Evolutionary conservation across 2,113 vertebrate species (phyloP).

Genomic region (Hydrochoerus hydrochaeris): DNA sequence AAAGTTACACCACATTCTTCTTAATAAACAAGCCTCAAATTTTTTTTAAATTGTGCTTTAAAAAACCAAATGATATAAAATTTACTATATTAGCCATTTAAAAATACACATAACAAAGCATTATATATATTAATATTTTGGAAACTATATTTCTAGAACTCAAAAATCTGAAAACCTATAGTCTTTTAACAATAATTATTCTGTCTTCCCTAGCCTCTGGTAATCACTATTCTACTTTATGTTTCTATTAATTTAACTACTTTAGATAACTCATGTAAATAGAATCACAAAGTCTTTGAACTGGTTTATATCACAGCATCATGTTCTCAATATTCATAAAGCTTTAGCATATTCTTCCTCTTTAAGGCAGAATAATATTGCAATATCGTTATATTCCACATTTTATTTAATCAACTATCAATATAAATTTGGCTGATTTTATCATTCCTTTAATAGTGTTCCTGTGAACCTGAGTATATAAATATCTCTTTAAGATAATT

Average conservation of each 20-base stretch:
- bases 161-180: slow-evolving; percentile 35
- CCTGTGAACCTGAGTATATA: background rate
- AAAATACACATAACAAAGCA: background rate
- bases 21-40: slow-evolving; percentile 30
- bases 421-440: background rate
- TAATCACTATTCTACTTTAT: slow-evolving; percentile 10
- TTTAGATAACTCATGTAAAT: slow-evolving; percentile 15
- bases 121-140: background rate
- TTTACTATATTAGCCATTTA: background rate
- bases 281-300: background rate
- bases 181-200: background rate
- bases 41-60: background rate
- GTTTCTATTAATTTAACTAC: slow-evolving; percentile 42
- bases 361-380: background rate
- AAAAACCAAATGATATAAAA: slow-evolving; percentile 30
- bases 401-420: background rate
- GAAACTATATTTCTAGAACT: background rate
- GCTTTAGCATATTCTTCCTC: background rate
- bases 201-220: background rate
- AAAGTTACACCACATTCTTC: slow-evolving; percentile 18
- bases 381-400: background rate
- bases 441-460: background rate
- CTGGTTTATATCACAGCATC: background rate
- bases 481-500: background rate
- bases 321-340: slow-evolving; percentile 14